These are phyloP conservation scores for Pituophis catenifer DNA, from an alignment of 2,113 vertebrate genomes.

Conservation along the genomic window DNA sequence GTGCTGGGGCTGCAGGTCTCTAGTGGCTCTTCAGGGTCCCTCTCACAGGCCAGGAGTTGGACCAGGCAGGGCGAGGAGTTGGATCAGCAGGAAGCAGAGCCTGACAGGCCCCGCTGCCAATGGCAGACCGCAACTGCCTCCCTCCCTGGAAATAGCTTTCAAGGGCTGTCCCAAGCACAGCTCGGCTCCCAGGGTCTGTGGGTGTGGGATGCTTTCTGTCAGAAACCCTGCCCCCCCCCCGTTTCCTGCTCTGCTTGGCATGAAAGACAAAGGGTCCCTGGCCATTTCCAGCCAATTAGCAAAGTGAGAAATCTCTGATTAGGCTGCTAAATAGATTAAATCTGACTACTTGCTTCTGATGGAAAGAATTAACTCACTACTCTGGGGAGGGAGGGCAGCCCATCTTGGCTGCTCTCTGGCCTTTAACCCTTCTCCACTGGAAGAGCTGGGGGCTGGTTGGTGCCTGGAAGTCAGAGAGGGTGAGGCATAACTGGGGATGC, in stretches of 20 bases:
- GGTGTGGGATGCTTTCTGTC: neutral
- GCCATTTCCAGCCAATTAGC: neutral
- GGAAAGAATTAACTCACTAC: neutral
- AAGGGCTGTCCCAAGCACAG: neutral
- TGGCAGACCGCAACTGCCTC: neutral
- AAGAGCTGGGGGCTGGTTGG: neutral
- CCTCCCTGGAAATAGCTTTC: neutral
- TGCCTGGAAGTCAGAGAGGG: neutral
- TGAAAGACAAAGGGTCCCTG: neutral
- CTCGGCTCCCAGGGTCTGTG: neutral
- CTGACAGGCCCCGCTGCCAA: too few relatives aligned
- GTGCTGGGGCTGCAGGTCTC: neutral
- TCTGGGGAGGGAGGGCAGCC: neutral
- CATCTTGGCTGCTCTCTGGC: neutral
- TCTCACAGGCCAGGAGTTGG: neutral
- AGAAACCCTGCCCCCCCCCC: neutral
- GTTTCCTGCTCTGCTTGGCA: neutral
- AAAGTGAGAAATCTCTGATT: neutral
- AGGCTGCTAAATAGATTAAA: neutral
- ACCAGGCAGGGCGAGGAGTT: too few relatives aligned
- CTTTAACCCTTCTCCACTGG: neutral
- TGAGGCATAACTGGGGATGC: neutral
- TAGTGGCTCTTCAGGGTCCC: neutral
- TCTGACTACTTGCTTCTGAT: neutral
- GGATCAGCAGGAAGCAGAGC: neutral